Evolutionary conservation across 92 coral and sea anemone species (phyloP).

Genomic region (Pocillopora meandrina): DNA sequence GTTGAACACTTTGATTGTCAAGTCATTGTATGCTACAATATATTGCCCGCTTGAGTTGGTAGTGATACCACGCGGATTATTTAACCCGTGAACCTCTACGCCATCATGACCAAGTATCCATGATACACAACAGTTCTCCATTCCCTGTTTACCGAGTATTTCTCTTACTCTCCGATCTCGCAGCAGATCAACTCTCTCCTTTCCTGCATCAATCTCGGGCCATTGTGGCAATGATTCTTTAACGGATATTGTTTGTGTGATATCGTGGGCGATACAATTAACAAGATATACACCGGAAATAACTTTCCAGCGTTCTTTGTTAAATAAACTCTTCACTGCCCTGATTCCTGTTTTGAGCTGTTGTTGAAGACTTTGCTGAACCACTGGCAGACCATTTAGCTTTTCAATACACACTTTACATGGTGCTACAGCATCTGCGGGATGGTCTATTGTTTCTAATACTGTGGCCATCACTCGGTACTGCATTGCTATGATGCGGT

Average conservation of each 20-base stretch:
- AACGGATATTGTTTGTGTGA: conserved; percentile 17
- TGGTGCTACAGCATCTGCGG: conserved; percentile 2
- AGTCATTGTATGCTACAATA: conserved; percentile 50
- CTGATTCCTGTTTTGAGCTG: neutral
- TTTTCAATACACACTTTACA: conserved; percentile 42
- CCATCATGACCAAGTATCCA: conserved; percentile 31
- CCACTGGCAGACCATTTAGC: neutral
- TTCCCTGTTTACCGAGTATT: neutral
- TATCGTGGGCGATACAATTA: neutral
- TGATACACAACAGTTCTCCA: neutral
- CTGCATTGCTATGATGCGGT: conserved; percentile 58
- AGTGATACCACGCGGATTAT: conserved; percentile 39
- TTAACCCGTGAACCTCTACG: conserved; percentile 23
- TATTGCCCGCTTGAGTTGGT: conserved; percentile 44
- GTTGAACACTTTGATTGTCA: conserved; percentile 47
- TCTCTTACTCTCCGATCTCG: neutral
- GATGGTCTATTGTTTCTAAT: conserved; percentile 10
- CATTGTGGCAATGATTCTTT: neutral
- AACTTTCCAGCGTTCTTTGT: neutral
- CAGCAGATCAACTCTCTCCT: conserved; percentile 4
- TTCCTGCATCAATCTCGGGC: conserved; percentile 10
- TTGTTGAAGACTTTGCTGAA: neutral
- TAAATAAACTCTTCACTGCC: conserved; percentile 3
- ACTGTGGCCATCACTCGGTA: conserved; percentile 58
- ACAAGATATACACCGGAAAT: conserved; percentile 3